phyloP scores from a whole-genome alignment of 2,113 vertebrate genomes.

The Maccullochella peelii region DNA sequence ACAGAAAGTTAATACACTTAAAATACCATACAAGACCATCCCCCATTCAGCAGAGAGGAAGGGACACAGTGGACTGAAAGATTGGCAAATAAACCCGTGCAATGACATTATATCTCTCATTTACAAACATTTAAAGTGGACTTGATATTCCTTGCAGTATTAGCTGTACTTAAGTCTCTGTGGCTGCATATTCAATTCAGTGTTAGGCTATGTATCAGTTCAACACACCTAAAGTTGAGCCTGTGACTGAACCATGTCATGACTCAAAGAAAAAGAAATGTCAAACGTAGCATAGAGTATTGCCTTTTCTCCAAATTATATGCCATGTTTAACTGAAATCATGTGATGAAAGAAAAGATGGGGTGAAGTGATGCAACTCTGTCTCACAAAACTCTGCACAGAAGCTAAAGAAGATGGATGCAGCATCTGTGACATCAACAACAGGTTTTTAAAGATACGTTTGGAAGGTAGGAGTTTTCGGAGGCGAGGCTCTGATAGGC shows the following conservation, averaged over 20 bases:
- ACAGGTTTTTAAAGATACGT: neutral
- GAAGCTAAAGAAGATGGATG: neutral
- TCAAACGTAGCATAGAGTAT: slow-evolving; percentile 29
- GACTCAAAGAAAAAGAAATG: neutral
- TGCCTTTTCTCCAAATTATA: slow-evolving; percentile 35
- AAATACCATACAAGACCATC: slow-evolving; percentile 62
- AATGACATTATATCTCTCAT: slow-evolving; percentile 43
- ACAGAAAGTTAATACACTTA: slow-evolving; percentile 70
- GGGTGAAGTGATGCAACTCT: neutral
- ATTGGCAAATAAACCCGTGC: slow-evolving; percentile 49
- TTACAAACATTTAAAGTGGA: slow-evolving; percentile 47
- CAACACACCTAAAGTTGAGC: slow-evolving; percentile 16
- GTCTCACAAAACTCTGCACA: neutral
- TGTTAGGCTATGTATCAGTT: slow-evolving; percentile 9
- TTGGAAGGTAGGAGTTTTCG: neutral
- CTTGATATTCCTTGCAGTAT: slow-evolving; percentile 40
- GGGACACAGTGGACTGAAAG: slow-evolving; percentile 48
- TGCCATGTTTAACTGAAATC: neutral
- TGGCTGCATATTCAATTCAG: slow-evolving; percentile 59
- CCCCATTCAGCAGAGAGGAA: slow-evolving; percentile 60
- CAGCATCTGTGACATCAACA: slow-evolving; percentile 18
- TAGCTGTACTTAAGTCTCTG: slow-evolving; percentile 50
- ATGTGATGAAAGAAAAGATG: neutral
- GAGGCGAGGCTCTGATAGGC: neutral
- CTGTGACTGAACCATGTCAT: neutral